Conservation (phyloP, 2,888 invertebrate genomes). For the Ochropacha duplaris region DNA sequence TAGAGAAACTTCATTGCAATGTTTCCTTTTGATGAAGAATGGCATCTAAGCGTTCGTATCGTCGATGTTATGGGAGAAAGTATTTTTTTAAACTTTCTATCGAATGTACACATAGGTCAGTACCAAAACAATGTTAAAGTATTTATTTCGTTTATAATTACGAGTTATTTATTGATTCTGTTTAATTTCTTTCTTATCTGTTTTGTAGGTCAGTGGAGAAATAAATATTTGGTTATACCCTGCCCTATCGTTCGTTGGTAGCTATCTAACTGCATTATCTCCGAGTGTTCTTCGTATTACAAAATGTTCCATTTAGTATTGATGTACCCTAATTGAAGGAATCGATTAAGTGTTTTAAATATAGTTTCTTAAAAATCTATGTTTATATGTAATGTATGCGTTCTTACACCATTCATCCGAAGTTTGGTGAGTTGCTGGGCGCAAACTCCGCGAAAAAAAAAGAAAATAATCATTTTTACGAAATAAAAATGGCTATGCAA, state of each 20-base stretch:
- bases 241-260: conserved; percentile 41
- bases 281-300: neutral
- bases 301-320: neutral
- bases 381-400: too few species aligned
- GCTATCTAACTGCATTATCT: conserved; percentile 45
- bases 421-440: too few species aligned
- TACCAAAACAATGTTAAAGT: conserved; percentile 67
- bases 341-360: neutral
- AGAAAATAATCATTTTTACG: too few species aligned
- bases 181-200: conserved; percentile 76
- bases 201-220: conserved; percentile 68
- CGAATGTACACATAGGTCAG: conserved; percentile 59
- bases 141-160: conserved; percentile 51
- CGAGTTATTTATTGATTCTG: conserved; percentile 69
- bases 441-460: too few species aligned
- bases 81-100: conserved; percentile 16
- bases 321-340: neutral
- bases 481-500: too few species aligned
- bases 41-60: neutral
- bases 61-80: neutral
- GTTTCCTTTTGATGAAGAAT: too few species aligned
- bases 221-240: conserved; percentile 57
- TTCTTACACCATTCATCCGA: too few species aligned
- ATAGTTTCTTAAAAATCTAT: too few species aligned
- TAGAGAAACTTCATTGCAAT: too few species aligned